These are phyloP conservation scores for Monodelphis domestica DNA, from an alignment of 2,797 vertebrate species.

Conservation along the genomic window DNA sequence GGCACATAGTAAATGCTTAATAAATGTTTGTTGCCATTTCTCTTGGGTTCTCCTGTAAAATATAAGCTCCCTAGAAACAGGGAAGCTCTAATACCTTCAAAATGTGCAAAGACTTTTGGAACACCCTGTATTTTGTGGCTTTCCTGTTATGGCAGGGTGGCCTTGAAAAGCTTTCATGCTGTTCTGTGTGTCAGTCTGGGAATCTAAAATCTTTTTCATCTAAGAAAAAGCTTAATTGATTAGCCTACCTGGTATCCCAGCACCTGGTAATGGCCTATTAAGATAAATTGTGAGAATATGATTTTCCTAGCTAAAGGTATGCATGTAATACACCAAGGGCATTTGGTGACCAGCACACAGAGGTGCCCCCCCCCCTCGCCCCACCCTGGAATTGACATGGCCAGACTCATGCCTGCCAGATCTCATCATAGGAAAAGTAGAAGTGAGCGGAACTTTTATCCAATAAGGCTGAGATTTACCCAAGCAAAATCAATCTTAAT, in stretches of 20 bases:
- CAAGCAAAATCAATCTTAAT: conserved; percentile 33
- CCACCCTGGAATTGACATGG: not conserved
- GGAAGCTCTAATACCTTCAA: not conserved
- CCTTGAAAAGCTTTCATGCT: conserved; percentile 62
- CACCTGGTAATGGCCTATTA: conserved; percentile 54
- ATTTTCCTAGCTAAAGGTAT: conserved; percentile 40
- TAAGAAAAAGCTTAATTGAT: conserved; percentile 73
- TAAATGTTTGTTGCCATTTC: not conserved
- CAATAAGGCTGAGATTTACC: conserved; percentile 4
- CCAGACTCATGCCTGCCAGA: conserved; percentile 30
- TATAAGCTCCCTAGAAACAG: not conserved
- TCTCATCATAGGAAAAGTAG: conserved; percentile 56
- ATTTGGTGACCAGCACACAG: not conserved
- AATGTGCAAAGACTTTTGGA: not conserved
- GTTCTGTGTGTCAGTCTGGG: conserved; percentile 40
- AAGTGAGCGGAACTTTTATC: conserved; percentile 30
- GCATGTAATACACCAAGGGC: conserved; percentile 51
- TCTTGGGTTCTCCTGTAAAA: not conserved
- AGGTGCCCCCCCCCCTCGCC: conserved; percentile 53
- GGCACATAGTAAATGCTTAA: not conserved
- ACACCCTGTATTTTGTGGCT: not conserved
- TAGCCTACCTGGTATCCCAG: conserved; percentile 52
- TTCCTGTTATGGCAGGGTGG: conserved; percentile 10
- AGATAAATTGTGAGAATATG: conserved; percentile 62
- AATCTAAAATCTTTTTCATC: conserved; percentile 60